A percentile compares a stretch with the other conserved stretches of the same genome.
Conservation (phyloP, 35 echinoderm and acorn worm genomes). For the Apostichopus parvimensis region DNA sequence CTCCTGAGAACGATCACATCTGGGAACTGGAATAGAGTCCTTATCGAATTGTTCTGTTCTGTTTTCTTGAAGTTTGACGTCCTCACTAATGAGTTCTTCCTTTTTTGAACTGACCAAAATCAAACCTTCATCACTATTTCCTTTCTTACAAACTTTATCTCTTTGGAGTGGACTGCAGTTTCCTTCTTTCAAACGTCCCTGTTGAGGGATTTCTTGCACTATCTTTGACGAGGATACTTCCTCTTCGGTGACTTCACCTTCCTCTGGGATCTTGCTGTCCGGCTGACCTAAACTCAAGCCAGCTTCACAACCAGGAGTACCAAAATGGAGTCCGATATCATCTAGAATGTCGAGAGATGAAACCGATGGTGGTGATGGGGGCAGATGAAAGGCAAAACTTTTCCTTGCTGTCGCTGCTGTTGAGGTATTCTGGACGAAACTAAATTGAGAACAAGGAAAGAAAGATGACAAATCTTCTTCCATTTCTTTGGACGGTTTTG, state of each 20-base stretch:
- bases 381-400: conserved; percentile 7
- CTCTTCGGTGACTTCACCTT: neutral
- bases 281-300: neutral
- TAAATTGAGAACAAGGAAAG: conserved; percentile 49
- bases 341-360: conserved; percentile 87
- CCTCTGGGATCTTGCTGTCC: neutral
- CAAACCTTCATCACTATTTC: too few relatives aligned
- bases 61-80: too few relatives aligned
- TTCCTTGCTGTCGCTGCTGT: neutral
- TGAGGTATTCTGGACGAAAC: neutral
- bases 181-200: too few relatives aligned
- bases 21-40: neutral
- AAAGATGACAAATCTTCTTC: neutral
- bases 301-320: conserved; percentile 12
- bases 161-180: too few relatives aligned
- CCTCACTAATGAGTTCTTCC: too few relatives aligned
- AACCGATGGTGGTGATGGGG: conserved; percentile 74
- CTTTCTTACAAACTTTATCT: too few relatives aligned
- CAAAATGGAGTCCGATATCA: conserved; percentile 67
- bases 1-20: neutral
- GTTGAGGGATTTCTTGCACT: neutral
- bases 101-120: too few relatives aligned
- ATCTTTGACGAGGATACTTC: neutral
- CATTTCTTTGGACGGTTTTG: neutral
- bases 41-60: neutral